These are phyloP conservation scores for Catocala sponsa DNA, from an alignment of 2,888 invertebrate species.

Conservation along the genomic window DNA sequence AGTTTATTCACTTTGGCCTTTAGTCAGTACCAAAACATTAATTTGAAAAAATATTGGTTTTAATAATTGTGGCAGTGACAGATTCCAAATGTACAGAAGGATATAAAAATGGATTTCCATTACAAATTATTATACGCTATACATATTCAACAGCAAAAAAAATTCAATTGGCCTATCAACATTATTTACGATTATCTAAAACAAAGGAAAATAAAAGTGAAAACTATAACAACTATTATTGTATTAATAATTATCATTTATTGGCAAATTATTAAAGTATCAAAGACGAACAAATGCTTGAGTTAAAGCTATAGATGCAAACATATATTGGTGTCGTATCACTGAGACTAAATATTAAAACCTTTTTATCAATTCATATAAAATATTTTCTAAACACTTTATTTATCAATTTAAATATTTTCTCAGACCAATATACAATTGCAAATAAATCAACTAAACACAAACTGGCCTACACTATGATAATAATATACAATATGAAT, in stretches of 20 bases:
- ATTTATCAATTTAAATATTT: background rate
- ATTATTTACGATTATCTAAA: background rate
- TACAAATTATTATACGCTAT: background rate
- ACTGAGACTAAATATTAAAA: slow-evolving; percentile 6
- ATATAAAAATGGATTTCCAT: too few relatives aligned
- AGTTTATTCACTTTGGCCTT: too few relatives aligned
- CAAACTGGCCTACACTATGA: slow-evolving; percentile 38
- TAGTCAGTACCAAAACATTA: too few relatives aligned
- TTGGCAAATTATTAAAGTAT: slow-evolving; percentile 5
- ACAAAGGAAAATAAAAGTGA: background rate
- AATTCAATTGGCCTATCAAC: background rate
- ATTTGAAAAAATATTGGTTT: too few relatives aligned
- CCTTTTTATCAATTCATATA: too few relatives aligned
- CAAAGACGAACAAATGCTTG: slow-evolving; percentile 40
- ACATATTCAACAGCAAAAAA: background rate
- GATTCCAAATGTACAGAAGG: too few relatives aligned
- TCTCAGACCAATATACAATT: slow-evolving; percentile 22
- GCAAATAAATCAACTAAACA: slow-evolving; percentile 35
- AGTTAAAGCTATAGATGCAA: slow-evolving; percentile 43
- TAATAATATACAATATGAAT: slow-evolving; percentile 37
- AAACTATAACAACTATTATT: too few relatives aligned
- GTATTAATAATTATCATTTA: background rate
- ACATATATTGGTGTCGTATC: slow-evolving; percentile 21
- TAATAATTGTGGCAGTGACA: too few relatives aligned
- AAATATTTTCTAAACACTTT: too few relatives aligned